Evolutionary conservation across 2,888 invertebrate species (phyloP), one percentile per base, ranked within the genome.

Genomic region (Aplocera efformata): DNA sequence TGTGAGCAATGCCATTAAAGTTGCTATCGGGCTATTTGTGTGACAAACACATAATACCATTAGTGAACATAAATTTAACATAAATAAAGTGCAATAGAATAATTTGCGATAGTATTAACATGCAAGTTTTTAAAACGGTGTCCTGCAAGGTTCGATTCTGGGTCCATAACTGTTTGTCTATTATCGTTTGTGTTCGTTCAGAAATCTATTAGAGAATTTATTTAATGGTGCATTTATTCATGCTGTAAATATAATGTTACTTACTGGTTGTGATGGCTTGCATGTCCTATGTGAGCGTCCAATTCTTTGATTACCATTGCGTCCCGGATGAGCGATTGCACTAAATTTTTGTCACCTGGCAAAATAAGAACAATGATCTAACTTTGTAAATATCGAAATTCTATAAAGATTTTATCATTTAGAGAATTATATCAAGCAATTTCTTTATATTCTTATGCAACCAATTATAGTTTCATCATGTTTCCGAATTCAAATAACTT

Each of bases 1-100:
- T 93, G 94, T 93, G 81, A 96, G 92, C 80, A 96, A 93, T 90
- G 94, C 95, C 95, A 96, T 95, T 92, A 96, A 94, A 90, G 94
- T 96, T 92, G 95, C 96, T 93, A 96, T 94, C 90, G 96, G 96
- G 95, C 96, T 96, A 94, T 90, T 91, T 79, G 91, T 91, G 92
- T 91, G 92, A 90, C 90, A 92, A 90, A 92, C 89, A 91, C 86
- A 90, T 67, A 75, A 48, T 47, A 48, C 69, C 58, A 85, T 88
- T 86, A 88, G 85, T 88, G 69, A 71, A 78, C 62, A 60, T 73
- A 70, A 76, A 67, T 62, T 46, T 44, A 57, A 58, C 50, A 37
- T 51, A 60, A 67, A 63, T 45, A 58, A 64, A 63, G 68, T 74
- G 68, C 67, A 57, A 36, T 56, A 48, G 37, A 53, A 50, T 56